A percentile compares a stretch with the other conserved stretches of the same genome.
phyloP scores from a whole-genome alignment of 2,113 vertebrate genomes.

The Prinia subflava region DNA sequence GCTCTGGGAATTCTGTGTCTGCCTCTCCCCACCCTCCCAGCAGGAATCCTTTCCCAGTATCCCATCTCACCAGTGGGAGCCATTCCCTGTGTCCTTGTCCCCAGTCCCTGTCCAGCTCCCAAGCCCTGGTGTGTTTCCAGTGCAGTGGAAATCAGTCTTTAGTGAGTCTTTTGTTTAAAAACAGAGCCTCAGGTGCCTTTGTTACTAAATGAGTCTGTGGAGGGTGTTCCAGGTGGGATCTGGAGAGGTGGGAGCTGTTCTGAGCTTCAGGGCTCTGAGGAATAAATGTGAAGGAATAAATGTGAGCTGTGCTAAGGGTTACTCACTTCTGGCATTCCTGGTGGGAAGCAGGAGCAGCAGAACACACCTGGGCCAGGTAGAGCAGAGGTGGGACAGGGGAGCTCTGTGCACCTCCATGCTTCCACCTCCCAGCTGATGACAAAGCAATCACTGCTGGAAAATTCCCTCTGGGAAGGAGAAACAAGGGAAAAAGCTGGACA shows the following conservation, averaged over 20 bases:
- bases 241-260: background rate
- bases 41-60: accelerated
- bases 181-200: background rate
- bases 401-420: background rate
- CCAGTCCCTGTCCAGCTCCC: background rate
- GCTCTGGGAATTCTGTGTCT: background rate
- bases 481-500: background rate
- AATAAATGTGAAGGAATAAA: background rate
- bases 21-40: background rate
- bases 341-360: background rate
- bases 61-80: background rate
- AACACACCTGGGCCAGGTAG: background rate
- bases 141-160: background rate
- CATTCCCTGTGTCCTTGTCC: background rate
- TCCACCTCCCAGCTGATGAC: accelerated
- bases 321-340: background rate
- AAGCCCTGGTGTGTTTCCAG: accelerated
- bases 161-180: background rate
- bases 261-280: too few species aligned
- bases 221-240: accelerated
- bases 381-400: background rate
- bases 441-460: accelerated
- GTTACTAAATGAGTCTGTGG: accelerated
- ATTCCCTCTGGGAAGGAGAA: background rate
- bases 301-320: background rate